Evolutionary conservation across 2,113 vertebrate species (phyloP).

Genomic region (Lepidothrix coronata): DNA sequence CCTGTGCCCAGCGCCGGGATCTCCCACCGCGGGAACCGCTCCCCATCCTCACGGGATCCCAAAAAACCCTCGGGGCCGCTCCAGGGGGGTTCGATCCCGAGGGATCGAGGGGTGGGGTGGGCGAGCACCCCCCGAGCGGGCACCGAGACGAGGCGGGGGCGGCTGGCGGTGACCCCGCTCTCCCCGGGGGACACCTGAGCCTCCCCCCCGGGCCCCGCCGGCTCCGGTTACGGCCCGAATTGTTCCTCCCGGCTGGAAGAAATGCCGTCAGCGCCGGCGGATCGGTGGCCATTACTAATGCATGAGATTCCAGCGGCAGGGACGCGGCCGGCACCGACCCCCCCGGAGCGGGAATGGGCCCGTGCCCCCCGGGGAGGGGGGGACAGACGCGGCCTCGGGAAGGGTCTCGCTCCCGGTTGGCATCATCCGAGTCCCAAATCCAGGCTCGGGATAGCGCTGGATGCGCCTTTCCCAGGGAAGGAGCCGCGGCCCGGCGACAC

Average conservation of each 20-base stretch:
- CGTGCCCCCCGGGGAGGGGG: too few species aligned
- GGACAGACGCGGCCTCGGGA: fast-evolving
- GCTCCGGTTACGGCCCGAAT: conserved; percentile 25
- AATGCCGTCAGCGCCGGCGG: conserved; percentile 51
- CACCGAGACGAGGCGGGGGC: not conserved
- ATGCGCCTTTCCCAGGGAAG: fast-evolving
- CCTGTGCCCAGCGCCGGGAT: fast-evolving
- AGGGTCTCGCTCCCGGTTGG: fast-evolving
- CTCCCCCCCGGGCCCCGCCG: not conserved
- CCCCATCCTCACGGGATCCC: fast-evolving
- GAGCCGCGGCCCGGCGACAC: fast-evolving
- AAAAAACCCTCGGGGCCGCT: fast-evolving
- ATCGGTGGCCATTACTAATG: conserved; percentile 78
- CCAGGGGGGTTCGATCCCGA: not conserved
- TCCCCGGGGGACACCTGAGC: conserved; percentile 41
- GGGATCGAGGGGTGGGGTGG: not conserved
- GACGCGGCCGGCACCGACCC: not conserved
- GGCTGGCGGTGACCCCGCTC: not conserved
- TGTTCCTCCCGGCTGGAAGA: conserved; percentile 66
- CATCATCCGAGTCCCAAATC: fast-evolving
- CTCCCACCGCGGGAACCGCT: fast-evolving
- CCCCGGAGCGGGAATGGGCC: not conserved
- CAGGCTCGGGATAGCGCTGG: fast-evolving
- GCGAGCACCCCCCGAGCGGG: not conserved
- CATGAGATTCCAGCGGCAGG: conserved; percentile 15